Evolutionary conservation across 2,888 invertebrate genomes (phyloP), one percentile per base, ranked within the genome.

Genomic region (Baronia brevicornis): DNA sequence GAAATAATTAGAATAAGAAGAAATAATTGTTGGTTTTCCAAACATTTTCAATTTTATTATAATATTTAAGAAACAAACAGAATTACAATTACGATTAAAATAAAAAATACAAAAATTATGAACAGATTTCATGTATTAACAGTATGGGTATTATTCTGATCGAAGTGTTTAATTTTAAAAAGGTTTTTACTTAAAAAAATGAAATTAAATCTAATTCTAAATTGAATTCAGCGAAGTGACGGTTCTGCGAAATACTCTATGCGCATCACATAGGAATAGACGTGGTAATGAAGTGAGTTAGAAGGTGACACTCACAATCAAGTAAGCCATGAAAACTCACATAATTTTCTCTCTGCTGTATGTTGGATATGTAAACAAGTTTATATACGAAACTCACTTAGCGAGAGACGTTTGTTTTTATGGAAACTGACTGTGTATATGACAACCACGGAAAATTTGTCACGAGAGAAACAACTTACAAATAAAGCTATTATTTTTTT

Each of bases 241-340:
- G 5, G 2, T 4, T 26, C 35, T 35, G 18, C 19, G 23, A 1
- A 9, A 3, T 14, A 5, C 11, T 35, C 26, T 29, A 7, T 24
- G 19, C 7, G 1, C 19, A 9, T n/a, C 7, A 20, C 23, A 34
- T 28, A 28, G 28, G 18, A 28, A 28, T 28, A 22, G 28, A 14
- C 11, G 25, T 13, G 5, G 22, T 43, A 43, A 39, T 39, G 36
- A 44, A 41, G 30, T 35, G 18, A 31, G 36, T 19, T 36, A 25
- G 30, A 32, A 37, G 41, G 39, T 38, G 32, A 36, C 39, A 25
- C 28, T 18, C 32, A 15, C 10, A 21, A 28, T 35, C 25, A 29
- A 31, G 24, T 30, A 17, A 12, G 21, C 11, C 13, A 25, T 25
- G 29, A 25, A 35, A 29, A 17, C 20, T 25, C 29, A 14, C 25